Base-by-base conservation (phyloP, 2,113 vertebrate species). In the Dascyllus trimaculatus region DNA sequence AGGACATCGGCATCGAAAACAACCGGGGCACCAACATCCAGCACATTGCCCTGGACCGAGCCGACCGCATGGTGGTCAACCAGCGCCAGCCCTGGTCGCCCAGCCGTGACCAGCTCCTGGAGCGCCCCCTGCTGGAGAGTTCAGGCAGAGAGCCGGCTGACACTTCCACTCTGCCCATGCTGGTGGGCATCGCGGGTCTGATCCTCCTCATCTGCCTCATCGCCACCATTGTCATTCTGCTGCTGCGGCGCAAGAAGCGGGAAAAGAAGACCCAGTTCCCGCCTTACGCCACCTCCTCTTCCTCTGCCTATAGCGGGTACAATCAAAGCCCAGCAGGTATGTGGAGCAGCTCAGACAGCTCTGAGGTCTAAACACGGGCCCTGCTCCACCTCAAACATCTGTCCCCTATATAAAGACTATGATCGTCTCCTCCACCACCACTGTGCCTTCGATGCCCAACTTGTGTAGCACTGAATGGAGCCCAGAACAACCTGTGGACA, bases 1-100 rank as follows among this genome's bases (percentile, higher is more conserved):
- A 90, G 73, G 93, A 94, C 45, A 93, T 80, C 0, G 90, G 91
- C 2, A 45, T 75, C 0, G 91, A 93, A n/a, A 94, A 93, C 63
- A 95, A 86, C 53, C 94, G 94, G 1, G 95, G 95, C 26, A 95
- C 93, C 2, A 94, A 94, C 88, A 76, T 94, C 89, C 87, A 95
- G 84, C 94, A 93, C 45, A 88, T 96, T 13, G 79, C 91, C 8
- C 86, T 95, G 45, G 94, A 94, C 67, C 70, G 61, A 5, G 71
- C 92, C 2, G 87, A 93, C 84, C 92, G 93, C 56, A 67, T 93
- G 46, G 73, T 78, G 24, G 51, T 93, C 54, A 86, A 24, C 75
- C 95, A 94, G 70, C 90, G 91, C 32, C 93, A 93, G 1, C 53
- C 86, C 11, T 91, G 92, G 88, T 87, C 89, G 11, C 85, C 86